Evolutionary conservation across 2,113 vertebrate species (phyloP).

Genomic region (Nymphicus hollandicus): DNA sequence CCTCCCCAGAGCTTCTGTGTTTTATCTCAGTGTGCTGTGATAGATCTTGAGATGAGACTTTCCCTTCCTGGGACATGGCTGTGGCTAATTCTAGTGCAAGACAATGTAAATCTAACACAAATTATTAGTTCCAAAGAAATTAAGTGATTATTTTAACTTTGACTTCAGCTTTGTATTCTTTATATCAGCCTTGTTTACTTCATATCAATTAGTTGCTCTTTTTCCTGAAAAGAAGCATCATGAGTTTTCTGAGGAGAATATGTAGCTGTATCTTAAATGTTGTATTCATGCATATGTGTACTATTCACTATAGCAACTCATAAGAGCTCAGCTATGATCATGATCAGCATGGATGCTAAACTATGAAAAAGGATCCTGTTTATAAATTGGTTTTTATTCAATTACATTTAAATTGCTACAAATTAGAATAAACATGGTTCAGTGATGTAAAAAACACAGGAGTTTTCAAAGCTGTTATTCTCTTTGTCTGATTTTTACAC

Average conservation of each 20-base stretch:
- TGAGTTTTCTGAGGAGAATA: background rate
- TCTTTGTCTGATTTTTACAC: background rate
- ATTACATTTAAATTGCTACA: background rate
- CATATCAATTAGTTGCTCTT: background rate
- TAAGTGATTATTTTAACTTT: background rate
- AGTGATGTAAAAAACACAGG: background rate
- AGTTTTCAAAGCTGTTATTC: conserved; percentile 4
- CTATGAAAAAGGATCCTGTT: background rate
- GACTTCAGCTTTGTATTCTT: background rate
- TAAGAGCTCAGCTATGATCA: background rate
- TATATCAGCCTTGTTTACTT: background rate
- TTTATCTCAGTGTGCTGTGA: background rate
- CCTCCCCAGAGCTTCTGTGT: background rate
- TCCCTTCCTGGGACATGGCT: background rate
- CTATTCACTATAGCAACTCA: background rate
- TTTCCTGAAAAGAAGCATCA: background rate
- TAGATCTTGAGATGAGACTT: background rate
- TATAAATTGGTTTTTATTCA: background rate
- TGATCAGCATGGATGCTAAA: background rate
- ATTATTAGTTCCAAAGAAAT: background rate
- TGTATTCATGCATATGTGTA: background rate
- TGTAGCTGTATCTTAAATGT: background rate
- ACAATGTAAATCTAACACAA: background rate
- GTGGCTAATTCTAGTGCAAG: background rate
- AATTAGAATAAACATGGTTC: background rate